Base-by-base conservation (phyloP, 1,140 invertebrate species). In the Luehdorfia chinensis region DNA sequence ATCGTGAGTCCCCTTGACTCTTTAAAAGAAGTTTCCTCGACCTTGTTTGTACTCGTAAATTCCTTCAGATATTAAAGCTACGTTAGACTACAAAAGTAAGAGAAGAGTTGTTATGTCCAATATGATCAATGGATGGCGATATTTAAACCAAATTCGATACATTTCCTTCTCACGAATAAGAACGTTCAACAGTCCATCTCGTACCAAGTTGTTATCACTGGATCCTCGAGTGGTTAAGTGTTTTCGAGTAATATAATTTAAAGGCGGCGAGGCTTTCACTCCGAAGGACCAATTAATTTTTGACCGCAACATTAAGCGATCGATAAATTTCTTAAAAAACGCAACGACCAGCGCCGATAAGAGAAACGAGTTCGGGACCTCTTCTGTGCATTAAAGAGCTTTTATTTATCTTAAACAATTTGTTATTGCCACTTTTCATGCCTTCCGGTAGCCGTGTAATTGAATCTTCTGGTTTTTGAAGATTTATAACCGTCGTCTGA, bases 331-430 rank as follows among this genome's bases (percentile, higher is more conserved):
- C 66, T 66, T 56, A 51, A 73, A 74, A 78, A 67, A 68, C 60
- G 56, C 62, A 55, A 59, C 63, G 46, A 36, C 55, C 47, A 41
- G 34, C 43, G 37, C 34, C 67, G 69, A 80, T 84, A 75, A 77
- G 54, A 52, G 37, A 56, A 71, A 73, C 75, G 56, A 56, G 67
- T 71, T 65, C 55, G 56, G 68, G 55, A 63, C 61, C 55, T 73
- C 67, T 64, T 55, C 69, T 65, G 58, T 54, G 64, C 65, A 74
- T 75, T 77, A 80, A 80, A 78, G 70, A 75, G 64, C 60, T 71
- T 75, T 72, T 78, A 79, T 81, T 85, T 81, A 85, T 85, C 79
- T 85, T 72, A 58, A 59, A 72, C 74, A 84, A 85, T 85, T 85
- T 85, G 81, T 85, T 84, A 81, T 72, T 81, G 77, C 75, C 81